Base-by-base conservation (phyloP, 2,797 vertebrate species). In the Rhadinocentrus ornatus region DNA sequence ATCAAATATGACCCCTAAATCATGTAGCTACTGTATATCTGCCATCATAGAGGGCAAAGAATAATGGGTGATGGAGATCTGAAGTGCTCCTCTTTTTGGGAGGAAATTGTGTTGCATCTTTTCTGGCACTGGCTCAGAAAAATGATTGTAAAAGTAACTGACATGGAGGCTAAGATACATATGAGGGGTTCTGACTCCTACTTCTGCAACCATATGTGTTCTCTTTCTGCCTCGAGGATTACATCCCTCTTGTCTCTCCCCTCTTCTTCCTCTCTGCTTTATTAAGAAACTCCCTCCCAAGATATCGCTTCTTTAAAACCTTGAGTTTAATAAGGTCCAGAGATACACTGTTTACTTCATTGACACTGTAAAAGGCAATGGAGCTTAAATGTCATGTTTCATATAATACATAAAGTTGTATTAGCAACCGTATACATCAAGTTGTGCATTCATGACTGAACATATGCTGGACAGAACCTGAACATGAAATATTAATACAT, bases 131-230 rank as follows among this genome's bases (percentile, higher is more conserved):
- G 39, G 60, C 63, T 86, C 67, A 72, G 64, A 71, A 56, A 39
- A 86, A 53, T 85, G 80, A 90, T 82, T 77, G 73, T 84, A 79
- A 90, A 87, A 75, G 75, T 85, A 78, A 75, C 78, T 85, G 87
- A 88, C 86, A 69, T 61, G 58, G 59, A 72, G 69, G 78, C 80
- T 74, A 77, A 84, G 68, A 80, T 68, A 77, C 52, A 84, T 72
- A 81, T 12, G 57, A 69, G 67, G 71, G 79, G 57, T 88, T 75
- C 64, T 75, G 75, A 86, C 81, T 73, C 75, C 78, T 61, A 64
- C 58, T 69, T 79, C 77, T 71, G 41, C 73, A 73, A 78, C 58
- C 84, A 87, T 80, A 86, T 85, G 78, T 83, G 75, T 80, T 86
- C 79, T 74, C 62, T 77, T 73, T 78, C 48, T 62, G 83, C 86